Base-by-base conservation (phyloP, 1,140 invertebrate species). In the Drosophila carrolli region DNA sequence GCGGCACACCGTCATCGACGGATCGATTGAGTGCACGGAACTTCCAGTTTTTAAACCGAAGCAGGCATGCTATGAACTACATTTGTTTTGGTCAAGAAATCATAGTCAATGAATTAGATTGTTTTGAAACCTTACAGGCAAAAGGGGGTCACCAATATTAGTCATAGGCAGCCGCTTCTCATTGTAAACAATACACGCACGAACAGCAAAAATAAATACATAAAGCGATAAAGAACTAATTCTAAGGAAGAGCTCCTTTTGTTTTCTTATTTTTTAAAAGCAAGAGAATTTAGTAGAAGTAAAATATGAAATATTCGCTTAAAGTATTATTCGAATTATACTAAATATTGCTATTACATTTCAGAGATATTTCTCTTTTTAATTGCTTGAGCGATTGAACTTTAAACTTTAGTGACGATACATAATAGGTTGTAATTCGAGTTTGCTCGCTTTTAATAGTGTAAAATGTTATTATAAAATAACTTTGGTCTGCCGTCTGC, bases 1-100 rank as follows among this genome's bases (percentile, higher is more conserved):
- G 14, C 38, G 29, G 40, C 16, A 16, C 58, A 53, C 70, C 77
- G 81, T 78, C 83, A 88, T 81, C 78, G 60, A 54, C 51, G 67
- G 44, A 72, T 16, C 23, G 55, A 80, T 77, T 57, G 51, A 73
- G 46, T 60, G 62, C 78, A 81, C 63, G 78, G 41, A 72, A 47
- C 37, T 43, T 9, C 5, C 8, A 23, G 7, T n/a, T 5, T 23
- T 38, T 5, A 2, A 35, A 35, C 14, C 10, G 3, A 60, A 38
- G n/a, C 9, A 40, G 9, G 29, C 29, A 32, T 32, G 29, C 8
- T 32, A n/a, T 48, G 23, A 29, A 29, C 46, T 29, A 4, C 4
- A 47, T 48, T 48, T 48, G 47, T 48, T 23, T 23, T 23, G 19
- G 19, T 13, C 13, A 47, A 10, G 16, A 47, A 58, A 35, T 16